phyloP scores from a whole-genome alignment of 2,888 invertebrate species.

The Cyaniris semiargus region DNA sequence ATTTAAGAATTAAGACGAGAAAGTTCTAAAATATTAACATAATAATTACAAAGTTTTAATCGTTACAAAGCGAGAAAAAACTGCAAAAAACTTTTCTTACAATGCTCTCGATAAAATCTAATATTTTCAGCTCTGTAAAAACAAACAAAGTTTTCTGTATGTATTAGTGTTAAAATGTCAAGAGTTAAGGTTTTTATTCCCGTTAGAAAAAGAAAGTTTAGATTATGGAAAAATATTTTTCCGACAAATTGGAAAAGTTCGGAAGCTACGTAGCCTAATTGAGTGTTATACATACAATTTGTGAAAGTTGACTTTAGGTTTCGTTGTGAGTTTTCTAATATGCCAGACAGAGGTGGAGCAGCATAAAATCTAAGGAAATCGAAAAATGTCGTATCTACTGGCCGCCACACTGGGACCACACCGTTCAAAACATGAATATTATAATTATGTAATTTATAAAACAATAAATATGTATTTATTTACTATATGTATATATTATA shows the following conservation, averaged over 20 bases:
- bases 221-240: background rate
- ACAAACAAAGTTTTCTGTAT: slow-evolving; percentile 1
- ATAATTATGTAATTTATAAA: no score
- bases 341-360: no score
- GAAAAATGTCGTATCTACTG: no score
- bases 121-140: background rate
- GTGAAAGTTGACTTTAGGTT: background rate
- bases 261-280: background rate
- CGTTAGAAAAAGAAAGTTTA: background rate
- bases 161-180: slow-evolving; percentile 1
- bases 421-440: no score
- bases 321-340: no score
- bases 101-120: background rate
- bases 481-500: no score
- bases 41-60: background rate
- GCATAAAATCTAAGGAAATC: no score
- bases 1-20: background rate
- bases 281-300: background rate
- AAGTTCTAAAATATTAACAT: background rate
- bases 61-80: background rate
- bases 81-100: background rate
- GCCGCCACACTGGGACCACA: no score
- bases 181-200: background rate
- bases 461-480: no score
- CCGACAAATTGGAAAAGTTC: background rate